Percentiles rank a stretch among this genome's conserved stretches.
phyloP scores from a whole-genome alignment of 2,888 invertebrate genomes.

The Drosophila multiciliata region DNA sequence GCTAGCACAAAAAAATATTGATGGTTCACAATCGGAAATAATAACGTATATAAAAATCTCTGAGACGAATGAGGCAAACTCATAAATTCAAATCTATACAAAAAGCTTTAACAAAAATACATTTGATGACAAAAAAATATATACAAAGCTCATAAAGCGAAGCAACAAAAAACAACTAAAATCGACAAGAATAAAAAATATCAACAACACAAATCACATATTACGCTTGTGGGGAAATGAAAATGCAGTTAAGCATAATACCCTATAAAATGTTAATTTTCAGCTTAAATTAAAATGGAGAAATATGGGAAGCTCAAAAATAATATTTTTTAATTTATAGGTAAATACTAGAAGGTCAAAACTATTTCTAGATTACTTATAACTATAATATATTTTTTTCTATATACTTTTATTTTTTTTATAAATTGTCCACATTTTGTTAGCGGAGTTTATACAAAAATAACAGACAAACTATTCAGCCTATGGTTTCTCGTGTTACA shows the following conservation, averaged over 20 bases:
- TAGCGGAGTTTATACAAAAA: background rate
- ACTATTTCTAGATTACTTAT: background rate
- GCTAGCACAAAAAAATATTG: constrained; percentile 40
- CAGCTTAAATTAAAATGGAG: background rate
- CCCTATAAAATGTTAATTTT: background rate
- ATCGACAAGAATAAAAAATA: background rate
- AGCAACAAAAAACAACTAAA: constrained; percentile 10
- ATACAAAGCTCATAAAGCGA: constrained; percentile 42
- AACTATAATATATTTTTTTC: background rate
- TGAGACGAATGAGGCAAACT: constrained; percentile 35
- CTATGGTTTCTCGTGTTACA: background rate
- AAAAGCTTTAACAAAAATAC: constrained; percentile 48
- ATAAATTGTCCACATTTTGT: background rate
- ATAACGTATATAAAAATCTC: constrained; percentile 48
- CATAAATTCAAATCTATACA: constrained; percentile 55
- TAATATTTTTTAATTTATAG: background rate
- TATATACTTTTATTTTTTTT: background rate
- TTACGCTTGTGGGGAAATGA: constrained; percentile 13
- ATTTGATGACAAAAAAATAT: constrained; percentile 60
- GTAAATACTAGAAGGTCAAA: background rate
- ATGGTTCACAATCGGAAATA: constrained; percentile 56
- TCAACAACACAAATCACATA: constrained; percentile 28
- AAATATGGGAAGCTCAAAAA: background rate
- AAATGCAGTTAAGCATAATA: background rate
- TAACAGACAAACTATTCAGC: background rate